Evolutionary conservation across 1,140 invertebrate genomes (phyloP).

Genomic region (Euborellia annulipes): DNA sequence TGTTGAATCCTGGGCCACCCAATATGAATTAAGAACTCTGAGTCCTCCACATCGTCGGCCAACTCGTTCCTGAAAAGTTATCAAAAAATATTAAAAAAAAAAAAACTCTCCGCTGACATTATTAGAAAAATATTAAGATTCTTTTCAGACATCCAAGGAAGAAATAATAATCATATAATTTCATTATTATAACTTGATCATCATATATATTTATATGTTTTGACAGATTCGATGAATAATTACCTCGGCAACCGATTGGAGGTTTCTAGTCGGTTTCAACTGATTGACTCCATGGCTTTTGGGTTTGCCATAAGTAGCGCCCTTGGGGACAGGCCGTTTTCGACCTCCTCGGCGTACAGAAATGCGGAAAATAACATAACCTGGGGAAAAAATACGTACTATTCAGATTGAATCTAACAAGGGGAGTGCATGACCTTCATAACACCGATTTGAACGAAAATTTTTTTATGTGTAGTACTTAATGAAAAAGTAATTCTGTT

Average conservation of each 20-base stretch:
- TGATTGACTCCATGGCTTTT: slow-evolving; percentile 98
- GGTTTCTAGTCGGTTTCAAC: slow-evolving; percentile 83
- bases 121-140: not conserved
- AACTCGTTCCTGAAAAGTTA: slow-evolving; percentile 69
- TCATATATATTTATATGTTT: not conserved
- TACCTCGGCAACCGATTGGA: slow-evolving; percentile 96
- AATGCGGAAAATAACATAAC: slow-evolving; percentile 94
- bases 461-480: too few species aligned
- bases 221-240: not conserved
- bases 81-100: slow-evolving; percentile 6
- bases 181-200: slow-evolving; percentile 7
- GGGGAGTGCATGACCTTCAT: too few species aligned
- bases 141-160: slow-evolving; percentile 25
- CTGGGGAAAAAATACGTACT: slow-evolving; percentile 35
- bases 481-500: too few species aligned
- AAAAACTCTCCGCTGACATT: not conserved
- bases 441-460: too few species aligned
- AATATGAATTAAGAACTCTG: slow-evolving; percentile 94
- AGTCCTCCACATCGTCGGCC: slow-evolving; percentile 82
- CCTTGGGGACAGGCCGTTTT: slow-evolving; percentile 96
- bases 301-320: slow-evolving; percentile 97
- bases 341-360: slow-evolving; percentile 94
- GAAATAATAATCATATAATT: slow-evolving; percentile 9
- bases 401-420: too few species aligned
- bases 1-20: slow-evolving; percentile 96